phyloP scores from a whole-genome alignment of 2,888 invertebrate genomes.

The Cryptosula pallasiana region DNA sequence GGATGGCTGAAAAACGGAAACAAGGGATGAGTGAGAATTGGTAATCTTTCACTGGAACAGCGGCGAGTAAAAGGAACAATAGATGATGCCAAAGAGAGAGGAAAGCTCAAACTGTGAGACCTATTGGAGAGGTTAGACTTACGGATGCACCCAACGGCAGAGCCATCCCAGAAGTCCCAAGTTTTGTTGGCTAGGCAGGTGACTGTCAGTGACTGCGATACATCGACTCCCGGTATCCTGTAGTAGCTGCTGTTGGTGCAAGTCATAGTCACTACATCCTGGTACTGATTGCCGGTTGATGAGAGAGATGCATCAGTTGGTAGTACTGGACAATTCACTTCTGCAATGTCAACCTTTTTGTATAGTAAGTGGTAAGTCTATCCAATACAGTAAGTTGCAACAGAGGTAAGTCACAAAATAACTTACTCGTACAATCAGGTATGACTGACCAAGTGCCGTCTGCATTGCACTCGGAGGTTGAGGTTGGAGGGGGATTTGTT shows the following conservation, averaged over 20 bases:
- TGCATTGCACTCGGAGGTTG: no score
- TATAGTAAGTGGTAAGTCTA: no score
- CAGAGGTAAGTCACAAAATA: no score
- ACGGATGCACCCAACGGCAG: constrained; percentile 2
- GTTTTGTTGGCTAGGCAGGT: constrained; percentile 8
- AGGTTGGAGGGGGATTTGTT: no score
- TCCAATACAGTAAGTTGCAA: no score
- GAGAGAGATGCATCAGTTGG: not conserved
- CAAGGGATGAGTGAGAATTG: no score
- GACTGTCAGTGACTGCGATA: not conserved
- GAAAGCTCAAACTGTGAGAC: no score
- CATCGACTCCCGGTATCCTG: not conserved
- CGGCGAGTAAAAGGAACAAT: no score
- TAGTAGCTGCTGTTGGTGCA: not conserved
- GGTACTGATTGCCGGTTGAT: not conserved
- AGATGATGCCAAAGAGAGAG: no score
- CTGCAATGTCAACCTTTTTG: no score
- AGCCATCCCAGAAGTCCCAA: constrained; percentile 13
- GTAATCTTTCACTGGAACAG: no score
- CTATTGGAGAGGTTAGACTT: not conserved
- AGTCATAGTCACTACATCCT: not conserved
- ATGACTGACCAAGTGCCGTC: no score
- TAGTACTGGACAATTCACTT: not conserved
- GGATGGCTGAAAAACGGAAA: not conserved
- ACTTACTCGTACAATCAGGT: not conserved